A percentile compares a stretch with the other conserved stretches of the same genome.
Conservation (phyloP, 2,797 vertebrate genomes). For the Crypturellus tataupa region DNA sequence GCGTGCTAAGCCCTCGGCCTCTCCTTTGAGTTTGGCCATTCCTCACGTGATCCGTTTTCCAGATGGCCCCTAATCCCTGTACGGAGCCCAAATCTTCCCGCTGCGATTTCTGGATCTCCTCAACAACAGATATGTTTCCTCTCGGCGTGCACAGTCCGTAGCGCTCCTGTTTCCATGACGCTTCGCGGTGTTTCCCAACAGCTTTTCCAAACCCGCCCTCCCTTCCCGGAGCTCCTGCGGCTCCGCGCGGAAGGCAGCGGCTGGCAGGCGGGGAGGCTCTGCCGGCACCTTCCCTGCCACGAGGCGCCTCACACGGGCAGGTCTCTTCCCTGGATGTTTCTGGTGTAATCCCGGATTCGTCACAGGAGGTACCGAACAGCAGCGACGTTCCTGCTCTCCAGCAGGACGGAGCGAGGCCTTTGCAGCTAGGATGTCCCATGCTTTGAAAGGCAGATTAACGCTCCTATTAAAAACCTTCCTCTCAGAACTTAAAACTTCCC, state of each 20-base stretch:
- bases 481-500: background rate
- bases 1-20: background rate
- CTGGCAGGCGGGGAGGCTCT: background rate
- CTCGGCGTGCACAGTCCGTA: background rate
- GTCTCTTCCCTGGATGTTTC: constrained; percentile 52
- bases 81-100: constrained; percentile 51
- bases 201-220: constrained; percentile 13
- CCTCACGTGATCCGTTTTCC: constrained; percentile 58
- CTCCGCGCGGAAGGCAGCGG: constrained; percentile 19
- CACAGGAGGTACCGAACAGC: background rate
- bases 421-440: background rate
- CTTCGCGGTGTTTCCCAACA: constrained; percentile 1
- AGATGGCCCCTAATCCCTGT: constrained; percentile 69
- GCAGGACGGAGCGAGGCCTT: background rate
- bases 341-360: constrained; percentile 3
- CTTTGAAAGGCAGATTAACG: background rate
- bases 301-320: background rate
- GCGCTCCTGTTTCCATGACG: background rate
- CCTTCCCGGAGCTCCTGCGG: constrained; percentile 10
- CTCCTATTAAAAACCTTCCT: background rate
- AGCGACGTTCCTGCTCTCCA: background rate
- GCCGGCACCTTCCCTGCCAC: constrained; percentile 1
- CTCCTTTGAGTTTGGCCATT: constrained; percentile 38
- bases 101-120: constrained; percentile 42
- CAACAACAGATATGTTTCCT: background rate